Base-by-base conservation (phyloP, 2,888 invertebrate species). In the Sphaerophoria rueppellii region DNA sequence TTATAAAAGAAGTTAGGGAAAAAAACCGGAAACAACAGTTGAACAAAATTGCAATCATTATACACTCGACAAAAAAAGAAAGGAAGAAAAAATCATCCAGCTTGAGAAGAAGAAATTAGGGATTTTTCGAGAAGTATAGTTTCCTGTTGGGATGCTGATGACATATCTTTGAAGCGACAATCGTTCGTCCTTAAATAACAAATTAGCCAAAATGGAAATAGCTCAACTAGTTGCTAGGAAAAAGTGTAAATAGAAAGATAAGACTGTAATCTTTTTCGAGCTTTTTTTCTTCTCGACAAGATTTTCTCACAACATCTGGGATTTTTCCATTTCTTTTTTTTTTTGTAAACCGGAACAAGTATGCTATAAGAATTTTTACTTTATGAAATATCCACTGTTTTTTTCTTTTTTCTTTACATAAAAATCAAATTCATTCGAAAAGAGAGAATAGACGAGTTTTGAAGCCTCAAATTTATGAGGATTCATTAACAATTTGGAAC, bases 31-130 rank as follows among this genome's bases (percentile, higher is more conserved):
- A 80, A 76, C 72, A 75, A 76, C 80, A 85, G 72, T 77, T 81
- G 76, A 85, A 72, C 61, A 80, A 73, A 75, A 73, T 71, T 76
- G 85, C 69, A 73, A 85, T 80, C 85, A 85, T 85, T 80, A 73
- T 72, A 87, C 52, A 74, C 70, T 63, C 48, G 57, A 43, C 43
- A 55, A 86, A 67, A 78, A 73, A 87, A 52, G 63, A 71, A 12
- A 55, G 37, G 11, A 65, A 35, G 40, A 34, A 40, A 48, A 46
- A 54, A 43, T 7, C 4, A 4, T 4, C 12, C 6, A 43, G 34
- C 14, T 35, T 65, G 48, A 50, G 65, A 9, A 52, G 43, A 70
- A 71, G 37, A 65, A 70, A n/a, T 72, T 50, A 83, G 69, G 34
- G 63, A 52, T 57, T 52, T 11, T 35, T 70, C 11, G 50, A 65